Percentiles rank a stretch among this genome's conserved stretches.
These are phyloP conservation scores for Trachops cirrhosus DNA, from an alignment of 2,797 vertebrate genomes.

Conservation along the genomic window DNA sequence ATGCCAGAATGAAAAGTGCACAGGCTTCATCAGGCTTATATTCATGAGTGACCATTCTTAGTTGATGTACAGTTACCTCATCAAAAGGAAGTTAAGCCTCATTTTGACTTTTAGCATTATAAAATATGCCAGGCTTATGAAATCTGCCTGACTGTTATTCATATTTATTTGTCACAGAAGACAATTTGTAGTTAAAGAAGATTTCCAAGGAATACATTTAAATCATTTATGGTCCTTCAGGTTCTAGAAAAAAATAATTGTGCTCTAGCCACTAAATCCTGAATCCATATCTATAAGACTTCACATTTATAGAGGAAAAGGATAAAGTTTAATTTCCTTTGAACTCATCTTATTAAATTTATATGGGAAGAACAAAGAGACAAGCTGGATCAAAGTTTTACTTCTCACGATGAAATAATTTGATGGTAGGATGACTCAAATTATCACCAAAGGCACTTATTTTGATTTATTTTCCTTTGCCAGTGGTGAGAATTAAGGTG, in stretches of 20 bases:
- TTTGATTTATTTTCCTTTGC: background rate
- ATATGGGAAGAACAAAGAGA: background rate
- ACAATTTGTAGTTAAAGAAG: background rate
- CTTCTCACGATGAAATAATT: background rate
- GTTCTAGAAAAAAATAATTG: background rate
- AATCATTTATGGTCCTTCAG: background rate
- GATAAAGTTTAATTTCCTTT: background rate
- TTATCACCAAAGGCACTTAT: background rate
- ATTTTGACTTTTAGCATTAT: background rate
- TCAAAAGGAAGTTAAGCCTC: background rate
- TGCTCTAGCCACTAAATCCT: background rate
- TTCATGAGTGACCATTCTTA: background rate
- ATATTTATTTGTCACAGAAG: background rate
- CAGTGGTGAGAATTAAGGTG: background rate
- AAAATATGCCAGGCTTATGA: background rate
- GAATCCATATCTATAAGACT: background rate
- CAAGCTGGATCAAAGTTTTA: background rate
- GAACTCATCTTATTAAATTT: background rate
- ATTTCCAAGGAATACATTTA: background rate
- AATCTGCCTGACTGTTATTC: background rate
- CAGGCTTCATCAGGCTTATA: background rate
- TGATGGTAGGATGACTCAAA: background rate
- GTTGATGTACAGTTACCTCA: background rate
- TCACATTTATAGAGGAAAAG: background rate
- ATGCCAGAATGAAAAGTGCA: background rate